phyloP scores from a whole-genome alignment of 2,113 vertebrate species.

The Thomomys bottae region DNA sequence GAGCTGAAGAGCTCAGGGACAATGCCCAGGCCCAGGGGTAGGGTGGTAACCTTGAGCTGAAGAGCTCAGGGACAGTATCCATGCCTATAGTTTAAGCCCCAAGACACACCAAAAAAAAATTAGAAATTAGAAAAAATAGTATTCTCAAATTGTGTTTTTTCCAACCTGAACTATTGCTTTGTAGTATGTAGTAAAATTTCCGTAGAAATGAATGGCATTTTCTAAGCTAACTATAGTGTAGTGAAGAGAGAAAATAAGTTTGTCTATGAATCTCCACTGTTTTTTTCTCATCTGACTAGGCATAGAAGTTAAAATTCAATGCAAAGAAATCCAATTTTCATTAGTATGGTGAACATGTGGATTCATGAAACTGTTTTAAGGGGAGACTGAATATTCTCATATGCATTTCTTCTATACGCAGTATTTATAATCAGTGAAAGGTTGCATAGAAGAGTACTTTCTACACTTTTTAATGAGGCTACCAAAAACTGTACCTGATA shows the following conservation, averaged over 20 bases:
- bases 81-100: no score
- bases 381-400: background rate
- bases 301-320: background rate
- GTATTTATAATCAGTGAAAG: background rate
- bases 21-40: no score
- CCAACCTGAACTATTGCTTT: background rate
- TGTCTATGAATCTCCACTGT: background rate
- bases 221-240: rapidly evolving
- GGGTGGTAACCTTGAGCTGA: no score
- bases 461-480: background rate
- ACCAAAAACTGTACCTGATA: background rate
- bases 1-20: no score
- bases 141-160: conserved; percentile 33
- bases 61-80: no score
- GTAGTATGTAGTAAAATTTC: background rate
- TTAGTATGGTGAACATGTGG: background rate
- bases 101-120: no score
- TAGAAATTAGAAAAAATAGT: conserved; percentile 28
- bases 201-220: background rate
- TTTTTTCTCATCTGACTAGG: conserved; percentile 3
- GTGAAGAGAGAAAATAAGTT: background rate
- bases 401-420: background rate
- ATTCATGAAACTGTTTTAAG: conserved; percentile 17
- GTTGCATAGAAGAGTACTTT: background rate
- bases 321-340: background rate